Evolutionary conservation across 2,113 vertebrate genomes (phyloP), one percentile per base, ranked within the genome.

Genomic region (Microcebus griseorufus): DNA sequence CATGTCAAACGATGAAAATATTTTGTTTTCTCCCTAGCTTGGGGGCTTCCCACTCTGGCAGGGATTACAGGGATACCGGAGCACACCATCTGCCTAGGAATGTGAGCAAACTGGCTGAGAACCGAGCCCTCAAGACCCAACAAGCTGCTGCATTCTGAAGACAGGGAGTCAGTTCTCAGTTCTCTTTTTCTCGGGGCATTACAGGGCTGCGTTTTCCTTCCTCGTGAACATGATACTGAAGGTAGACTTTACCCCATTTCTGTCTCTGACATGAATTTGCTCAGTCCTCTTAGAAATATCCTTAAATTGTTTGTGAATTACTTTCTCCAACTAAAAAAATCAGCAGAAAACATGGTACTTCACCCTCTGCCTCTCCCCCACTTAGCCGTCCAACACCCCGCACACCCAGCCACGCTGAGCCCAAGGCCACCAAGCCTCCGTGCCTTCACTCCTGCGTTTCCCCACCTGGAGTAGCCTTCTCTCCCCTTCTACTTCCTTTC

Each of bases 1-100:
- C 95, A 92, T 90, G 97, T 97, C 92, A 94, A 96, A 89, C 58
- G 80, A 88, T n/a, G 87, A 89, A 96, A 89, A 97, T 94, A 94
- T 85, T 84, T 97, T 94, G 58, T 90, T 96, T 96, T 78, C 94
- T 58, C 22, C n/a, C 93, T 86, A 51, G 96, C 96, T 93, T 87
- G 82, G 89, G 93, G 97, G 94, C 95, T 96, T 89, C 91, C 85
- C 82, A 67, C 48, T 78, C 94, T 97, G 97, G 95, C 97, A 91
- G 89, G 93, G 81, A 94, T 89, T 95, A 65, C 13, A 2, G 20
- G 60, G 90, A 93, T 85, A 78, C 73, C 85, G 65, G 76, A 80
- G 82, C 73, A 4, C 70, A 37, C 22, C 2, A 12, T 34, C 93
- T 37, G 79, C 89, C 67, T 27, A 89, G 95, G 97, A 98, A 98